Percentiles rank a stretch among this genome's conserved stretches.
These are phyloP conservation scores for Cathartes aura DNA, from an alignment of 2,113 vertebrate species.

Conservation along the genomic window DNA sequence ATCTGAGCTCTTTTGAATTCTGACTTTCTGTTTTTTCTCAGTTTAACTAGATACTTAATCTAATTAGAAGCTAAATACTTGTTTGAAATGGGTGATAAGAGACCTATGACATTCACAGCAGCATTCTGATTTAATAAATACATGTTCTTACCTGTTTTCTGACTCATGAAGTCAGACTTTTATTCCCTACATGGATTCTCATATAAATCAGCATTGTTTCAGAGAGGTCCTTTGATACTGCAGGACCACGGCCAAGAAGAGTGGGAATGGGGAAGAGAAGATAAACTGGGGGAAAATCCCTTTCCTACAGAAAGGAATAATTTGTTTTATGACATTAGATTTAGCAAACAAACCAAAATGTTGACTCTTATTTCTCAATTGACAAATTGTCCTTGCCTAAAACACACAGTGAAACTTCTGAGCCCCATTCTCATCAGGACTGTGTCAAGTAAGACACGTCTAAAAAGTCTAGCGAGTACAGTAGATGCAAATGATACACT, in stretches of 20 bases:
- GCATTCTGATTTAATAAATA: background rate
- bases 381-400: background rate
- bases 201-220: background rate
- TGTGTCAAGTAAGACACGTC: background rate
- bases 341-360: background rate
- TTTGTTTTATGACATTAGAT: background rate
- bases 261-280: background rate
- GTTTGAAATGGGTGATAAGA: background rate
- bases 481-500: background rate
- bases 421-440: background rate
- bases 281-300: background rate
- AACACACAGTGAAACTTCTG: background rate
- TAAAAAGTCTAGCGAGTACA: background rate
- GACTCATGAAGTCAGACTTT: background rate
- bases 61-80: background rate
- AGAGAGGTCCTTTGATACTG: background rate
- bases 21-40: background rate
- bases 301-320: background rate
- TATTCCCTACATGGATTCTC: background rate
- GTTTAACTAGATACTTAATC: background rate
- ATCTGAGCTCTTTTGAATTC: background rate
- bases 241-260: background rate
- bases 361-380: background rate
- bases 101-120: background rate
- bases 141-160: slow-evolving; percentile 38